Conservation (phyloP, 2,113 vertebrate species). For the Synodontis membranacea region DNA sequence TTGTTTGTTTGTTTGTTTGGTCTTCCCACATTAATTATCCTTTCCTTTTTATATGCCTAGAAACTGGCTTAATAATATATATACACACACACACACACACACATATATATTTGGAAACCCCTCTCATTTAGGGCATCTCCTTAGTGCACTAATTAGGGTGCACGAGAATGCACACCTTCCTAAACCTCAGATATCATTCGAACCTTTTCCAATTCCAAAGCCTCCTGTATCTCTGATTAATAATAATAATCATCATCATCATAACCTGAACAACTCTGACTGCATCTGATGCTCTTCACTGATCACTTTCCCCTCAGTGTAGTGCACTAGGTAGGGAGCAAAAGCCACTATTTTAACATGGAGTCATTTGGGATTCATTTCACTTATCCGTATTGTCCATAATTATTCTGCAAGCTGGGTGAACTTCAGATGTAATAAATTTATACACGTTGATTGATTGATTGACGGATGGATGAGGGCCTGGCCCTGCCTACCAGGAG, state of each 20-base stretch:
- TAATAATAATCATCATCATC: too few relatives aligned
- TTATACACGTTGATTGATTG: neutral
- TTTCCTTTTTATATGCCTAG: neutral
- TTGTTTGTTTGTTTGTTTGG: neutral
- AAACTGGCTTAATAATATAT: neutral
- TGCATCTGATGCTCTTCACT: neutral
- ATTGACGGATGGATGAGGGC: neutral
- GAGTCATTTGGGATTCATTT: neutral
- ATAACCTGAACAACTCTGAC: neutral
- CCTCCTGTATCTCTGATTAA: too few relatives aligned
- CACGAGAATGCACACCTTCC: neutral
- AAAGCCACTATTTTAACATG: neutral
- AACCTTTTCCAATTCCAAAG: neutral
- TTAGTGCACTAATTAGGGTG: neutral
- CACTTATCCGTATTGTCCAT: neutral
- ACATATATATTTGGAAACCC: neutral
- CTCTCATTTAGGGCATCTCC: neutral
- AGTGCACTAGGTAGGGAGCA: neutral
- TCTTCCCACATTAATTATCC: too few relatives aligned
- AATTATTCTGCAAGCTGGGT: neutral
- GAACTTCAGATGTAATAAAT: too few relatives aligned
- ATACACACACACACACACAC: too few relatives aligned
- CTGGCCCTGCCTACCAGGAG: conserved; percentile 5
- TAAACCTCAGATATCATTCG: neutral
- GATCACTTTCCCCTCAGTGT: neutral